These are phyloP conservation scores for Sitta europaea DNA, from an alignment of 2,113 vertebrate species.

Conservation along the genomic window DNA sequence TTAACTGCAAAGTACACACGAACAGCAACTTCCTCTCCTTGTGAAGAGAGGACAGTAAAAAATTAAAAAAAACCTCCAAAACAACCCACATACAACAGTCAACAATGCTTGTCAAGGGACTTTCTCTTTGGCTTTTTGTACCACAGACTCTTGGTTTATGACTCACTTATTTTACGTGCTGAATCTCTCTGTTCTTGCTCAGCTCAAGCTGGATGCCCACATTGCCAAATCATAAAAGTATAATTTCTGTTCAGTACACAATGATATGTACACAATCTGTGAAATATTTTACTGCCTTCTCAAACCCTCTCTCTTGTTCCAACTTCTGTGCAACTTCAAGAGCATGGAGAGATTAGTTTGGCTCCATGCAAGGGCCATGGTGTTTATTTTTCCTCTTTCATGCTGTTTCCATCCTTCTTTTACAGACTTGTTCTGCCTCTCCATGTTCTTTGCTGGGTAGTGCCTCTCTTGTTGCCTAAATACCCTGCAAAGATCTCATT, in stretches of 20 bases:
- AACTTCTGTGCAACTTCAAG: not conserved
- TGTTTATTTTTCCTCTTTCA: not conserved
- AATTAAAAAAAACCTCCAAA: not conserved
- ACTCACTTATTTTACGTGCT: not conserved
- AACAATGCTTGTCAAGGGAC: not conserved
- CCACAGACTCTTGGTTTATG: not conserved
- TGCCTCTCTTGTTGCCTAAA: not conserved
- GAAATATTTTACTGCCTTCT: not conserved
- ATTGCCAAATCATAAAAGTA: not conserved
- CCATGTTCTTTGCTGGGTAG: not conserved
- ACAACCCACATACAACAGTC: accelerated
- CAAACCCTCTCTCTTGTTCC: not conserved
- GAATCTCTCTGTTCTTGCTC: not conserved
- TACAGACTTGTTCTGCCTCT: not conserved
- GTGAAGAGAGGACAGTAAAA: not conserved
- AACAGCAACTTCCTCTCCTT: not conserved
- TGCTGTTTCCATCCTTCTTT: not conserved
- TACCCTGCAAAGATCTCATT: not conserved
- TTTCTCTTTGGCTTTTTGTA: not conserved
- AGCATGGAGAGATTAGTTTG: not conserved
- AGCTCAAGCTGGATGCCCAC: not conserved
- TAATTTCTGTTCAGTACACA: not conserved
- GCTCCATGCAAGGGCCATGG: not conserved
- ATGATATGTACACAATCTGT: not conserved
- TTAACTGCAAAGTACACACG: not conserved